Evolutionary conservation across 2,797 vertebrate species (phyloP), one percentile per base, ranked within the genome.

Genomic region (Parambassis ranga): DNA sequence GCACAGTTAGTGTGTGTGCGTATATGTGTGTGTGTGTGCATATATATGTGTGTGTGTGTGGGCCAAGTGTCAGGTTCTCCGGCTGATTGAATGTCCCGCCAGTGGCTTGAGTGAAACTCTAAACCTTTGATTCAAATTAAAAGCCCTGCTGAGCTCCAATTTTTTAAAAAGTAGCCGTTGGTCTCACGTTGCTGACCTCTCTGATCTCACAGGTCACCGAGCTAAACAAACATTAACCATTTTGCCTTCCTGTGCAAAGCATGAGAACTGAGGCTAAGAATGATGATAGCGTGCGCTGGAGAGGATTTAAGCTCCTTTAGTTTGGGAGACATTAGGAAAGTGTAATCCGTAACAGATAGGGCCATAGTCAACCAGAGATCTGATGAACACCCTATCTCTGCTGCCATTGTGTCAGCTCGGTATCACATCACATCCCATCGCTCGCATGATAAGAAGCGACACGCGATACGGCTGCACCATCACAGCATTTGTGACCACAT

Each of bases 331-430:
- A 73, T 80, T 58, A 72, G 44, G 16, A 78, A 71, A 85, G 79
- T 65, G 53, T 89, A 86, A 90, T 87, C 85, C 35, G 85, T 85
- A 89, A 89, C 71, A 51, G 87, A 89, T 87, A 88, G 37, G 4
- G 41, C 51, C 63, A 55, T 23, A 24, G 69, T 49, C 75, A 51
- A 62, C 51, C 61, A 20, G 67, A 60, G 59, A 77, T 75, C 66
- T 57, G 67, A 72, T 66, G 71, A 72, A 63, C 57, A 50, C 35
- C 57, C 35, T 62, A 55, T 66, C 66, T 28, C 27, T 49, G 64
- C 36, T 24, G 73, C 66, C 65, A 72, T 70, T 71, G 77, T 77
- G 16, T 69, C 70, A 47, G 62, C 61, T 59, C 36, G 14, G 71
- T 79, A 57, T 82, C 74, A 5, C 65, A 74, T 84, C 69, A 30